phyloP scores from a whole-genome alignment of 2,113 vertebrate species.

The Probosciger aterrimus region DNA sequence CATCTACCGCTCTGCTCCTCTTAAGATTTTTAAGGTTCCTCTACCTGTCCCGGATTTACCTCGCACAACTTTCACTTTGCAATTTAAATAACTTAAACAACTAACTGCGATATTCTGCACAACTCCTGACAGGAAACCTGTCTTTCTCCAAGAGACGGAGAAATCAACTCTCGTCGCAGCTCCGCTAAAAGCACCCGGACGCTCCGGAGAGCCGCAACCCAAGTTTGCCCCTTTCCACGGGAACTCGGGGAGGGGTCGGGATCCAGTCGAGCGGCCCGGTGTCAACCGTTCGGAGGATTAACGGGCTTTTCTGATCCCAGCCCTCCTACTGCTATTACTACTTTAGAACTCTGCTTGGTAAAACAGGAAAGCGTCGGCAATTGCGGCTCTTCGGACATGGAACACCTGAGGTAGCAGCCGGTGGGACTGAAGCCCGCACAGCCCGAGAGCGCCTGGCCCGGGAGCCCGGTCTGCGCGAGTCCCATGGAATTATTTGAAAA shows the following conservation, averaged over 20 bases:
- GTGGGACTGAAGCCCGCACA: not conserved
- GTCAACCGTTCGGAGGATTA: not conserved
- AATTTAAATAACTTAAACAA: not conserved
- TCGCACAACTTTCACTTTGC: not conserved
- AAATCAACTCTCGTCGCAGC: not conserved
- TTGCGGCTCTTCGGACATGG: not conserved
- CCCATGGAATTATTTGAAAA: accelerated
- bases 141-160: not conserved
- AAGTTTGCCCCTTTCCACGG: not conserved
- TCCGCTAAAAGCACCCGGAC: not conserved
- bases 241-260: not conserved
- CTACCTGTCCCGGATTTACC: not conserved
- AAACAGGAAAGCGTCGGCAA: not conserved
- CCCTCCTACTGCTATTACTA: not conserved
- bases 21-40: not conserved
- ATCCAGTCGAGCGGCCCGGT: not conserved
- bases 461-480: not conserved
- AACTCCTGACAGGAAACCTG: not conserved
- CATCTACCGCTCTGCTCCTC: not conserved
- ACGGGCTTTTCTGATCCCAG: not conserved
- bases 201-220: not conserved
- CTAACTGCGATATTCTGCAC: too few relatives aligned
- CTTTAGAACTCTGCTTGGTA: not conserved
- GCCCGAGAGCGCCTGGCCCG: not conserved
- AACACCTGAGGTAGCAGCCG: not conserved